Evolutionary conservation across 2,888 invertebrate species (phyloP), one percentile per base, ranked within the genome.

Genomic region (Drosophila fulvimacula): DNA sequence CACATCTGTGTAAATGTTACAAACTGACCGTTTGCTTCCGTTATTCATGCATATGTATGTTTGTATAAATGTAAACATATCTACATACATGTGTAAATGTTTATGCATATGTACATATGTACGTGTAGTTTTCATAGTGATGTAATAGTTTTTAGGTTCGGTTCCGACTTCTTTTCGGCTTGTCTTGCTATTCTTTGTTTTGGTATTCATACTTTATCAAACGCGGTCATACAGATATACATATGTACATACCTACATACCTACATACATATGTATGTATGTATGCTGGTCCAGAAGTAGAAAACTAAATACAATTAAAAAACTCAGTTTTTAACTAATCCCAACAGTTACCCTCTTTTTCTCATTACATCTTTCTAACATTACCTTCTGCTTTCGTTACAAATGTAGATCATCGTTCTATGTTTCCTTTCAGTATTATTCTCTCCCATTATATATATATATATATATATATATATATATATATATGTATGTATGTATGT

Each of bases 71-170:
- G n/a, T n/a, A n/a, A n/a, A n/a, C n/a, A n/a, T n/a, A n/a, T n/a
- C n/a, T n/a, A n/a, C n/a, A n/a, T n/a, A n/a, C n/a, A n/a, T n/a
- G n/a, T n/a, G n/a, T 68, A 17, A 19, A 21, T 61, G 32, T 27
- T 27, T 55, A 52, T 68, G 42, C 41, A 67, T 68, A 63, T 85
- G 68, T 82, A n/a, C n/a, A n/a, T n/a, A n/a, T n/a, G n/a, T n/a
- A n/a, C n/a, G 75, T 80, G 68, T 69, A 68, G 79, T 79, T 79
- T 84, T 76, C 65, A 70, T 69, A 71, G 73, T 82, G 88, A 87
- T 82, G 85, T 81, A 82, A 87, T 76, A 82, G 61, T 73, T 57
- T 75, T 67, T 73, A 82, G 82, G 87, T 86, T 87, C 76, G 84
- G 84, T 68, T 75, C 52, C 10, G 39, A 56, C 24, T 21, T 60